These are phyloP conservation scores for Penelope pileata DNA, from an alignment of 2,113 vertebrate species.

Conservation along the genomic window DNA sequence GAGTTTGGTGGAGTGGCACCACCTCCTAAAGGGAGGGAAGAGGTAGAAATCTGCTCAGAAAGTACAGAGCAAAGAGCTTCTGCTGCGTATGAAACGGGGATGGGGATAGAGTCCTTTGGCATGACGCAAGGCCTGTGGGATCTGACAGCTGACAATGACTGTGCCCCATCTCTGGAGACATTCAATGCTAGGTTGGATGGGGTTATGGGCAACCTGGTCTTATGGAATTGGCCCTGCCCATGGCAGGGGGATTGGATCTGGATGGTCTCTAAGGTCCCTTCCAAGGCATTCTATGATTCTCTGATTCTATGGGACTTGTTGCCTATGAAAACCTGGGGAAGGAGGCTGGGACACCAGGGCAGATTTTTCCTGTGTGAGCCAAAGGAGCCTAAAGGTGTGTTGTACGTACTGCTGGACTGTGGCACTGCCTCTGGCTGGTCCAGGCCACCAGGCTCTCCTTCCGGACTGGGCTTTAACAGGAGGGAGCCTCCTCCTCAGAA, in stretches of 20 bases:
- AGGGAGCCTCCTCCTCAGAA: background rate
- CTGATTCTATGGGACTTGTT: background rate
- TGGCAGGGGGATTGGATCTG: background rate
- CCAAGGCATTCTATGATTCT: background rate
- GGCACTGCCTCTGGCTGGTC: background rate
- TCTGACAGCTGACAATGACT: background rate
- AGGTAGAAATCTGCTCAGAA: background rate
- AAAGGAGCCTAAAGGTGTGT: rapidly evolving
- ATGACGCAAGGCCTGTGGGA: too few species aligned
- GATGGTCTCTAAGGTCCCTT: background rate
- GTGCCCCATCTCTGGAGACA: background rate
- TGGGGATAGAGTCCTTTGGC: background rate
- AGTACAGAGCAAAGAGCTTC: background rate
- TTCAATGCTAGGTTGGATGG: background rate
- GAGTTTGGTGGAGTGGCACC: background rate
- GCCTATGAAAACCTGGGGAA: background rate
- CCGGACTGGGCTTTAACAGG: background rate
- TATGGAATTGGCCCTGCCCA: background rate
- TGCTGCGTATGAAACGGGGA: background rate
- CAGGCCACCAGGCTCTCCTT: background rate
- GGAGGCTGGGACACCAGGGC: background rate
- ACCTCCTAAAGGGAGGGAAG: background rate
- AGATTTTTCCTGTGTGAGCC: background rate
- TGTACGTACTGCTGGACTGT: background rate
- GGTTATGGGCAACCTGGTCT: background rate